Evolutionary conservation across 2,797 vertebrate genomes (phyloP).

Genomic region (Macrochelys suwanniensis): DNA sequence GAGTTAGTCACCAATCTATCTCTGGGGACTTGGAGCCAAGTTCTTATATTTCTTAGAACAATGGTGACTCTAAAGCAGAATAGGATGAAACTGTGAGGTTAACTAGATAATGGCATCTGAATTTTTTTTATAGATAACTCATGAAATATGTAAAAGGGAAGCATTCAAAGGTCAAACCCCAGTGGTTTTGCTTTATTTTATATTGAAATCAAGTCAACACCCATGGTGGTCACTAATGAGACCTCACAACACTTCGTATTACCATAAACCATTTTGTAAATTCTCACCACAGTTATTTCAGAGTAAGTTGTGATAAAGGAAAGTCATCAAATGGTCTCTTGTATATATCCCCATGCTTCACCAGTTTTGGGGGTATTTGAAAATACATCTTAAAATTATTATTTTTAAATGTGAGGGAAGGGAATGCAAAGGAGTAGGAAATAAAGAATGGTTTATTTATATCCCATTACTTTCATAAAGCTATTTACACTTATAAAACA

Average conservation of each 20-base stretch:
- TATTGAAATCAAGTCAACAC: background rate
- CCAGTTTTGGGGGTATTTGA: background rate
- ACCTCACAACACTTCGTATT: background rate
- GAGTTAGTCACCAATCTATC: background rate
- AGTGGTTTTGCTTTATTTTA: accelerated
- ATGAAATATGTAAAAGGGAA: background rate
- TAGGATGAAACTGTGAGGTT: background rate
- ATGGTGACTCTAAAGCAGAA: background rate
- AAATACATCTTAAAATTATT: background rate
- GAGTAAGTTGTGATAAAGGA: background rate
- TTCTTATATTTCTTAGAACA: background rate
- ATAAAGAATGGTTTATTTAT: background rate
- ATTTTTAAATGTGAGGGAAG: background rate
- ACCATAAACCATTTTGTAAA: background rate
- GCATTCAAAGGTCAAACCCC: background rate
- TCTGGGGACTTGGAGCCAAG: background rate
- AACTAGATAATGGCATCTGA: background rate
- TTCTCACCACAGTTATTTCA: background rate
- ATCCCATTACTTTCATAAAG: background rate
- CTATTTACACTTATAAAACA: background rate
- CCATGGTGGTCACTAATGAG: background rate
- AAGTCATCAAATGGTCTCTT: background rate
- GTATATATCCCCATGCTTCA: accelerated
- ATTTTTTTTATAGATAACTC: background rate
- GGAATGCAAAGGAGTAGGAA: background rate